Base-by-base conservation (phyloP, 1,140 invertebrate species). In the Drosophila yakuba region DNA sequence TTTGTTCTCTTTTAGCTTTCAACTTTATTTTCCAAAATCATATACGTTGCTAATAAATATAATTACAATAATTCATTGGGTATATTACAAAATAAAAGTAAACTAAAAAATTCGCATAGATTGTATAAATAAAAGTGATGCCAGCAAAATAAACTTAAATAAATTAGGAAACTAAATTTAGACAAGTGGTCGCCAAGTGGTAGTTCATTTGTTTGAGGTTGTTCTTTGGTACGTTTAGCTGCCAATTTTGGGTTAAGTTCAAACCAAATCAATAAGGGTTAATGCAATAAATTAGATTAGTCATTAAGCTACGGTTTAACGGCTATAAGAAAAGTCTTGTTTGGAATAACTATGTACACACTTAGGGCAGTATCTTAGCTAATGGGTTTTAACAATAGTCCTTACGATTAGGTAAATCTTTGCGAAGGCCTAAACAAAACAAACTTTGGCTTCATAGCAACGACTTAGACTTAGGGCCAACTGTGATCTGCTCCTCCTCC, bases 141-240 rank as follows among this genome's bases (percentile, higher is more conserved):
- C 25, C 47, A 50, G 32, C n/a, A 1, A 20, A 3, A 15, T 12
- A 8, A 55, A 63, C 60, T 55, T 63, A 63, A 63, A 63, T 44
- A 68, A 52, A 44, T 71, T 25, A 58, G 39, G 25, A 67, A 60
- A 68, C n/a, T 72, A 77, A 86, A 86, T 86, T 86, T 86, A 20
- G 74, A 88, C 48, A 86, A 56, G 61, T 72, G 47, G 55, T 59
- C 41, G 71, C 71, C 76, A 80, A 72, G 51, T 74, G 47, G 51
- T 56, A 38, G 23, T 52, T 64, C 36, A 43, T 51, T 66, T 50
- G 51, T 66, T 51, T 64, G 50, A 55, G 78, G 75, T 68, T 47
- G 66, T 62, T 91, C 90, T 91, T 91, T 91, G 90, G 90, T 91
- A 85, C 80, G 79, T 83, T 91, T 91, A 91, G 90, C 90, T 91